Base-by-base conservation (phyloP, 2,888 invertebrate genomes). In the Silvanus unidentatus region DNA sequence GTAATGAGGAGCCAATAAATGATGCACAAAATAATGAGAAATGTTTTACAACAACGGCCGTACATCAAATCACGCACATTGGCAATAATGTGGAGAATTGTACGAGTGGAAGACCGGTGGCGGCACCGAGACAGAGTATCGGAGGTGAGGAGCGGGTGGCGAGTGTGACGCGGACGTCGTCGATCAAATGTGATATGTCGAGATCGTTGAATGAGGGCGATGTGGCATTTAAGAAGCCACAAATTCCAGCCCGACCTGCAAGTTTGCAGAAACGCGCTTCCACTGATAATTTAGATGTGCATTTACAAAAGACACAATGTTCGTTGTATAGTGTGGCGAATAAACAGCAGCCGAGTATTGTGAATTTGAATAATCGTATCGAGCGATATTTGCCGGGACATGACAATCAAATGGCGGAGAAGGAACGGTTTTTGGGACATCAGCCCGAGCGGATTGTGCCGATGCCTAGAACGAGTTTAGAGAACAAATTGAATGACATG, bases 241-340 rank as follows among this genome's bases (percentile, higher is more conserved):
- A 84, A 40, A 80, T 90, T 2, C 90, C 90, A 40, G 88, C 88
- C 68, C 77, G 90, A 44, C 89, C 89, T 11, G 81, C 84, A 32
- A 80, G 82, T 37, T 73, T 86, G 46, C 75, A 49, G 43, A 39
- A 10, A 32, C 50, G 51, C 38, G 40, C 43, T 66, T 71, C 41
- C 4, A 14, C 47, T 27, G 56, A 54, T 13, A 53, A 64, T 39
- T 52, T 59, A 44, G 75, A 76, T 16, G 73, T 76, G 11, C 41
- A 58, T 35, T 70, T 85, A 53, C 84, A 85, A 65, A 78, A 81
- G 59, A 79, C 84, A 38, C 84, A 85, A 67, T 69, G 69, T 59
- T 67, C 66, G 1, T 74, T 85, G 42, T 86, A 84, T 72, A 79
- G 79, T 27, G 82, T 85, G 39, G 67, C 71, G 36, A 83, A 86